Percentiles rank a stretch among this genome's conserved stretches.
Conservation (phyloP, 2,888 invertebrate species). For the Allolobophora icterica region DNA sequence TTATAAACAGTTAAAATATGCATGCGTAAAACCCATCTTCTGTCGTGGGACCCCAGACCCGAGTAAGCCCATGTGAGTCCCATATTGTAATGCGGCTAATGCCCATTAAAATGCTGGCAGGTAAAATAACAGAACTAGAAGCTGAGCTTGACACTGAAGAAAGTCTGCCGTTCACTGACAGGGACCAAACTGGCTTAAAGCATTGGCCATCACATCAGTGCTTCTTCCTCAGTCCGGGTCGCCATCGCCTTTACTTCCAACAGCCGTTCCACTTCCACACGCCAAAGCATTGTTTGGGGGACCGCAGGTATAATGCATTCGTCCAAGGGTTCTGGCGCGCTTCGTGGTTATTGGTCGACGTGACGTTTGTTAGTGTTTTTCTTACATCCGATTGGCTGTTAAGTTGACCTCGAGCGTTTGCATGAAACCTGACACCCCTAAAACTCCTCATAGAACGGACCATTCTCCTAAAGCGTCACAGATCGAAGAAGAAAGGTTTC, state of each 20-base stretch:
- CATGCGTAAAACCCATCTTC: no score
- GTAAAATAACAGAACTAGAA: no score
- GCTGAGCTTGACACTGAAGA: no score
- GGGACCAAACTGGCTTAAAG: neutral
- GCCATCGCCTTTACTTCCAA: neutral
- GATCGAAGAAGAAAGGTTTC: conserved; percentile 29
- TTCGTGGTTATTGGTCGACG: neutral
- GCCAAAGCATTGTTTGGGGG: neutral
- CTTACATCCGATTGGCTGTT: neutral
- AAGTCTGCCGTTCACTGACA: no score
- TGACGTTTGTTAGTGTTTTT: neutral
- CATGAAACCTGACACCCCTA: conserved; percentile 19
- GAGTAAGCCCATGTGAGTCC: no score
- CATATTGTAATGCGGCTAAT: no score
- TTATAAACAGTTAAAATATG: no score
- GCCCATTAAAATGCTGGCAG: no score
- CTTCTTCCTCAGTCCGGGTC: neutral
- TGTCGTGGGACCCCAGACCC: no score
- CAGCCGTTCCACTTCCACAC: neutral
- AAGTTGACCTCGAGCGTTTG: neutral
- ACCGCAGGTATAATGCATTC: conserved; percentile 1
- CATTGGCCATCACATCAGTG: neutral
- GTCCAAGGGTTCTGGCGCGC: conserved; percentile 23
- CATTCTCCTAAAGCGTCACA: conserved; percentile 19
- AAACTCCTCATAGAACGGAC: neutral